phyloP scores from a whole-genome alignment of 2,888 invertebrate genomes.

The Drosophila affinis region DNA sequence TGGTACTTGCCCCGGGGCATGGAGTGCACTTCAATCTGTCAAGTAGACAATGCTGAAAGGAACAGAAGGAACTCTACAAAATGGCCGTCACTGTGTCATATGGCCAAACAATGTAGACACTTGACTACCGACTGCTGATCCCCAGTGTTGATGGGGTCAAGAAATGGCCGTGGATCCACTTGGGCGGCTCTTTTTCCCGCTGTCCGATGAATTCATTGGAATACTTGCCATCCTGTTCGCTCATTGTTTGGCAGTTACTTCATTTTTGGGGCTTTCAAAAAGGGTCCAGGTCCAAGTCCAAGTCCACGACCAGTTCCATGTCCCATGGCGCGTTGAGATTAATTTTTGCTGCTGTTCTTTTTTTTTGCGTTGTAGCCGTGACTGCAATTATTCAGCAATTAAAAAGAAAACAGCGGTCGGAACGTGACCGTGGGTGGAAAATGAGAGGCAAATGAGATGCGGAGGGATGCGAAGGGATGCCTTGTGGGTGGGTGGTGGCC shows the following conservation, averaged over 20 bases:
- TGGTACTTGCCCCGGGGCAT: slow-evolving; percentile 12
- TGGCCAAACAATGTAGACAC: slow-evolving; percentile 41
- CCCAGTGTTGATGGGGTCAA: neutral
- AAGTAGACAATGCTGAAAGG: slow-evolving; percentile 42
- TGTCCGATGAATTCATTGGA: slow-evolving; percentile 45
- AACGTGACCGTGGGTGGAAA: slow-evolving; percentile 16
- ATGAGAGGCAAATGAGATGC: neutral
- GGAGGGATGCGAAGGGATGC: slow-evolving; percentile 11
- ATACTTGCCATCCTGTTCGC: slow-evolving; percentile 20
- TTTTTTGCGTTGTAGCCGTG: neutral
- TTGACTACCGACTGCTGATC: slow-evolving; percentile 18
- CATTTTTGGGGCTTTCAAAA: slow-evolving; percentile 18
- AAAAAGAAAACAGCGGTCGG: slow-evolving; percentile 56
- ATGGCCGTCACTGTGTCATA: slow-evolving; percentile 30
- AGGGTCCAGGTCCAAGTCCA: neutral
- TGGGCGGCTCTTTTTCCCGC: slow-evolving; percentile 6
- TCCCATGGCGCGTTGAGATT: slow-evolving; percentile 9
- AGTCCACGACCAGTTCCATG: neutral
- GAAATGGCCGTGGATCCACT: slow-evolving; percentile 8
- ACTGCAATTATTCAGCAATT: slow-evolving; percentile 71
- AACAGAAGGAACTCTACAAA: slow-evolving; percentile 6
- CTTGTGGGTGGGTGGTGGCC: neutral
- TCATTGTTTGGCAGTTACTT: slow-evolving; percentile 23
- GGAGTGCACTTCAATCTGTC: slow-evolving; percentile 62
- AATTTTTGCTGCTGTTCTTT: slow-evolving; percentile 17